phyloP scores from a whole-genome alignment of 2,888 invertebrate species.

The Dorcus hopei region DNA sequence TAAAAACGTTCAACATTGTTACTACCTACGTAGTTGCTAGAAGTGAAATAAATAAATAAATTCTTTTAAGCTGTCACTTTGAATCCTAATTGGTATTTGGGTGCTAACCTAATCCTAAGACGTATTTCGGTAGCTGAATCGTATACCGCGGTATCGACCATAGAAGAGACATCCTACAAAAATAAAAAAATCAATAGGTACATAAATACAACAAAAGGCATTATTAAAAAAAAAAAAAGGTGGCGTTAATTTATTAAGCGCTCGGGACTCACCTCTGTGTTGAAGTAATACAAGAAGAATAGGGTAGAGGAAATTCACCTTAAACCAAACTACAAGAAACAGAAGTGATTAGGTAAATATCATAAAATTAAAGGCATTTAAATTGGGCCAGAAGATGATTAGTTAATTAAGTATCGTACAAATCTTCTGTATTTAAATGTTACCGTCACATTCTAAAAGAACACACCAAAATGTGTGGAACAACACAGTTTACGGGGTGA shows the following conservation, averaged over 20 bases:
- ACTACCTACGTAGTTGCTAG: no score
- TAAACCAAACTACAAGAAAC: conserved; percentile 38
- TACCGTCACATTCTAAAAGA: no score
- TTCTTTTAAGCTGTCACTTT: no score
- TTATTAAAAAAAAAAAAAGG: no score
- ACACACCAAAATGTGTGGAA: no score
- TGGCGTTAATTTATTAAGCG: no score
- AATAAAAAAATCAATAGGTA: conserved; percentile 19
- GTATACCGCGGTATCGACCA: conserved; percentile 83
- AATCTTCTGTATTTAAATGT: no score
- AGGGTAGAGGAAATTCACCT: conserved; percentile 20
- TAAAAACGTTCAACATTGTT: no score
- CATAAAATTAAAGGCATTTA: conserved; percentile 7
- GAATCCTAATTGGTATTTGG: background rate
- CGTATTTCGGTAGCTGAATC: conserved; percentile 81
- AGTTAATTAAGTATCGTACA: no score
- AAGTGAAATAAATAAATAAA: no score
- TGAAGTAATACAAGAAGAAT: conserved; percentile 5
- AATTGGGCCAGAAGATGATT: no score
- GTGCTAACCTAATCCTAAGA: conserved; percentile 72
- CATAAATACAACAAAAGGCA: background rate
- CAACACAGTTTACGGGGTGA: no score
- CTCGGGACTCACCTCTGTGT: conserved; percentile 3
- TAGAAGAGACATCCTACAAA: conserved; percentile 77
- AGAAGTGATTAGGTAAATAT: conserved; percentile 2